These are phyloP conservation scores for Ursus arctos DNA, from an alignment of 2,113 vertebrate genomes.

Conservation along the genomic window DNA sequence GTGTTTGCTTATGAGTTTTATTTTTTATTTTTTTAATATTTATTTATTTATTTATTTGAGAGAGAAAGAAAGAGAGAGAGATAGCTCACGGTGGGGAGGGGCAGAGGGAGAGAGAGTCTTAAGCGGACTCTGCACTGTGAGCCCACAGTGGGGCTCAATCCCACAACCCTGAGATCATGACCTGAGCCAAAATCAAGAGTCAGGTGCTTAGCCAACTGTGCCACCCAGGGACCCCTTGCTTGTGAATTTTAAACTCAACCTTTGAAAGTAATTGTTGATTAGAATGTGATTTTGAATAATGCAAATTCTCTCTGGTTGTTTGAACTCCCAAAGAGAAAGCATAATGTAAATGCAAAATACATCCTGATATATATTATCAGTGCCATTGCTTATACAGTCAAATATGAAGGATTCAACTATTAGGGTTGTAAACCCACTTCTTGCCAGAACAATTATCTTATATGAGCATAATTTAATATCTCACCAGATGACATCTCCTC, in stretches of 20 bases:
- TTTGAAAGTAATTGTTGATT: not conserved
- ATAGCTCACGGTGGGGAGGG: not conserved
- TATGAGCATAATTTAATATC: not conserved
- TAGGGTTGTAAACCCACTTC: not conserved
- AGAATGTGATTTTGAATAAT: slow-evolving; percentile 18
- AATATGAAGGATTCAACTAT: not conserved
- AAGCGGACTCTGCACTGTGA: not conserved
- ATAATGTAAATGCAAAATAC: not conserved
- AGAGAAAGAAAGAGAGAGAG: not conserved
- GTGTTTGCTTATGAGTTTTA: not conserved
- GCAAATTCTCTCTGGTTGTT: not conserved
- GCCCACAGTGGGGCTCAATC: not conserved
- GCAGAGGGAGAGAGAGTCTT: not conserved
- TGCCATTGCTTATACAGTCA: not conserved
- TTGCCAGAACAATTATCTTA: not conserved
- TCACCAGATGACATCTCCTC: not conserved
- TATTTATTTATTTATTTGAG: not conserved
- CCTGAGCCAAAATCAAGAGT: not conserved
- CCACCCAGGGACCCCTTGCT: not conserved
- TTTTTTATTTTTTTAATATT: not conserved
- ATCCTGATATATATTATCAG: not conserved
- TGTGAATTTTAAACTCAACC: not conserved
- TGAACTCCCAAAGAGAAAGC: not conserved
- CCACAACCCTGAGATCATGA: not conserved
- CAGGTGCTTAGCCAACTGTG: not conserved